Evolutionary conservation across 2,797 vertebrate genomes (phyloP), one percentile per base, ranked within the genome.

Genomic region (Micromesistius poutassou): DNA sequence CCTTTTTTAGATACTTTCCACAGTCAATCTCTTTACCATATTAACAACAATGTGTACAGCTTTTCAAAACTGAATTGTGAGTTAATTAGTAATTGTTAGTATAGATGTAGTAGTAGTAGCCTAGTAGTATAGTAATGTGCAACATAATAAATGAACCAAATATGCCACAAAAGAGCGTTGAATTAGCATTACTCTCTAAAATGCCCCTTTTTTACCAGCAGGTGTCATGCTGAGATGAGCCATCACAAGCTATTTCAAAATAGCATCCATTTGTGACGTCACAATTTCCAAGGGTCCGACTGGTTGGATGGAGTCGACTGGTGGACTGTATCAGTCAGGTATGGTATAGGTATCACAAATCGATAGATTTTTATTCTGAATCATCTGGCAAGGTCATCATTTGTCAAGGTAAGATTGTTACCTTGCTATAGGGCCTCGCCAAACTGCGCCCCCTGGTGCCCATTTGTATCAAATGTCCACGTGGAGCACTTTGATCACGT

Each of bases 401-500:
- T n/a, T n/a, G n/a, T n/a, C n/a, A n/a, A n/a, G n/a, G n/a, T n/a
- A n/a, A n/a, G n/a, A n/a, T n/a, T n/a, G n/a, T n/a, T n/a, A n/a
- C n/a, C n/a, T n/a, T n/a, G n/a, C n/a, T n/a, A 4, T 50, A 22
- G 46, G 50, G 22, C 50, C 55, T 66, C 8, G 62, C 62, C 3
- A 28, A 28, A 66, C 25, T 9, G 62, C 62, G 25, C n/a, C n/a
- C 62, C 25, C 62, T 66, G 25, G 62, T 66, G 25, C 8, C 50
- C 50, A 62, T 62, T 62, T 62, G 22, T n/a, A n/a, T 5, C 50
- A 62, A n/a, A 25, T 62, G 50, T 50, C 46, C 46, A 50, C 4
- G 46, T 62, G 22, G n/a, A n/a, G 50, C 62, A n/a, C 62, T 66
- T 66, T 66, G 25, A 66, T 92, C 94, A 95, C 95, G 0, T 94